phyloP scores from a whole-genome alignment of 2,113 vertebrate genomes.

The Todiramphus saurophagus region DNA sequence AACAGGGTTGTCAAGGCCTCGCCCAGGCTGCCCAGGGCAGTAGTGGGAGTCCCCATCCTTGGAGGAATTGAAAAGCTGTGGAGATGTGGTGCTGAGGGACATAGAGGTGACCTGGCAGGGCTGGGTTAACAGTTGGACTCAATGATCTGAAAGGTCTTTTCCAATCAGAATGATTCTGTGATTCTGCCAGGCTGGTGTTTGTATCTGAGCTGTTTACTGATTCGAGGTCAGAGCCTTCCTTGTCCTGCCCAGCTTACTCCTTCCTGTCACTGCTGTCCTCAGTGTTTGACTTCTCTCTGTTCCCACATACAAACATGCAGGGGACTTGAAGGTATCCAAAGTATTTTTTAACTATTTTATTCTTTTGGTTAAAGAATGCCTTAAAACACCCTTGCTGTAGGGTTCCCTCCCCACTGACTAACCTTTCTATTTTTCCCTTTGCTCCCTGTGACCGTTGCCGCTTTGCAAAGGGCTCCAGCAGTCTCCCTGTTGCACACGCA shows the following conservation, averaged over 20 bases:
- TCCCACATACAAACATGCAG: neutral
- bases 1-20: too few relatives aligned
- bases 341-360: neutral
- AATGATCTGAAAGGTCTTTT: too few relatives aligned
- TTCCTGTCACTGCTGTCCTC: neutral
- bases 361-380: neutral
- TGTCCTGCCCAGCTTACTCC: neutral
- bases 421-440: neutral
- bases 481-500: neutral
- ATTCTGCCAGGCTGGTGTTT: accelerated
- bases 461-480: neutral
- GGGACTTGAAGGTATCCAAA: neutral
- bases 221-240: neutral
- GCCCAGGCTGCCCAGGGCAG: too few relatives aligned
- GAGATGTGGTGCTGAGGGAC: too few relatives aligned
- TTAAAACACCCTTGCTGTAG: neutral
- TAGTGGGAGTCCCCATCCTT: too few relatives aligned
- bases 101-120: too few relatives aligned
- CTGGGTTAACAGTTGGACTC: too few relatives aligned
- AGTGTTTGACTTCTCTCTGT: neutral
- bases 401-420: neutral
- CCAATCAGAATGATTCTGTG: too few relatives aligned
- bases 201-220: neutral
- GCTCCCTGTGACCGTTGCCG: neutral
- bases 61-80: too few relatives aligned